Conservation (phyloP, 2,888 invertebrate species). For the Eumacrocentrus americanus region DNA sequence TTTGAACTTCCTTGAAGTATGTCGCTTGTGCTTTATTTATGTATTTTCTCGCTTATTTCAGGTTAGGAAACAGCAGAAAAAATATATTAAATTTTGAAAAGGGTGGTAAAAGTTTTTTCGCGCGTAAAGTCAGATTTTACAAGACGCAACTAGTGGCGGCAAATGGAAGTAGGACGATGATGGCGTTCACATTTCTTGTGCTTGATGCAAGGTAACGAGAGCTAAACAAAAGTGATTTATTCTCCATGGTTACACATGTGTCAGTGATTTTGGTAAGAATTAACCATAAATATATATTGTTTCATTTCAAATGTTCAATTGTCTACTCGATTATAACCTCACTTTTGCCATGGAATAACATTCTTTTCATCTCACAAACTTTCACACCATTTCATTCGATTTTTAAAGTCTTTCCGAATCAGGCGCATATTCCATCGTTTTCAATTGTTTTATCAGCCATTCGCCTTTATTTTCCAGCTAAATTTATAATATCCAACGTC, state of each 20-base stretch:
- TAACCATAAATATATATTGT: conserved; percentile 15
- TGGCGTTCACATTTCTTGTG: conserved; percentile 2
- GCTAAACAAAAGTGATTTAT: conserved; percentile 28
- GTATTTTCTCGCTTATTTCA: no score
- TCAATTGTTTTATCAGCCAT: neutral
- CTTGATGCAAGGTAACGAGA: neutral
- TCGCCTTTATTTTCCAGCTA: neutral
- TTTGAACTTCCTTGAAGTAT: no score
- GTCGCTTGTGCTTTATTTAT: no score
- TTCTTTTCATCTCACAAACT: conserved; percentile 25
- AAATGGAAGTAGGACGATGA: neutral
- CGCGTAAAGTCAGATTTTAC: neutral
- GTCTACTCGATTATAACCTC: neutral
- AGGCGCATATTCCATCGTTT: neutral
- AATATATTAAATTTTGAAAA: no score
- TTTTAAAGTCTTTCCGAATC: neutral
- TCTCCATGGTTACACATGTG: conserved; percentile 49
- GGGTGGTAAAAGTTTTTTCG: no score
- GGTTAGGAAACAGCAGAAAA: no score
- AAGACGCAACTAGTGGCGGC: neutral
- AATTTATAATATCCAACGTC: neutral
- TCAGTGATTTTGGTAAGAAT: conserved; percentile 53
- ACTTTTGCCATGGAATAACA: no score
- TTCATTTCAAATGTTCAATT: neutral
- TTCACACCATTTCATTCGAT: neutral